Base-by-base conservation (phyloP, 2,888 invertebrate genomes). In the Lochmaea capreae region DNA sequence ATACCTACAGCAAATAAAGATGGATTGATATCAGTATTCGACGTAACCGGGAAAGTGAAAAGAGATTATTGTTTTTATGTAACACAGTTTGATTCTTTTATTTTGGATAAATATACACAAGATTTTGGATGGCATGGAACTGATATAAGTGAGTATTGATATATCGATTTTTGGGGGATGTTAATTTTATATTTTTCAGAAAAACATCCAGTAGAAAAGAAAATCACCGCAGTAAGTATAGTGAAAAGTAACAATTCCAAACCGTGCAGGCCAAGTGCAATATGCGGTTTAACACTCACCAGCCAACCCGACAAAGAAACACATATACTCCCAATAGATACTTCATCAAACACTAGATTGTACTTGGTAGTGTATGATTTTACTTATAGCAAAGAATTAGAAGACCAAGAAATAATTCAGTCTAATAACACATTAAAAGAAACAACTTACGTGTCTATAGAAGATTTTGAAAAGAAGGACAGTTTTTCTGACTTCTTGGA, bases 21-120 rank as follows among this genome's bases (percentile, higher is more conserved):
- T 57, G 92, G 92, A 43, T 90, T 92, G 73, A 91, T 97, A 78
- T 93, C 93, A 77, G 91, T 97, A 46, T 97, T 96, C 94, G 94
- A 94, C 85, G 92, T 95, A 75, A 92, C 93, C 77, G 93, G 94
- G 72, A 94, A 95, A 81, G 89, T 95, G 63, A 94, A 93, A 81
- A 87, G 92, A 72, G 90, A 90, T 82, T 91, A 92, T 83, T 90
- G 90, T 79, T 90, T 92, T 77, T 87, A 85, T 76, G 87, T 87
- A 0, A 87, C 87, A 12, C 86, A 87, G 66, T 87, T 85, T 75
- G 87, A 88, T 81, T 86, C 87, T 11, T 84, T 85, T 74, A 85
- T 88, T 63, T 78, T 87, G 73, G 87, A 88, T 63, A 85, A 84
- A 73, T 84, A 85, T 71, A 87, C 86, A n/a, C 84, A 86, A 76